Conservation (phyloP, 2,797 vertebrate genomes). For the Champsocephalus gunnari region DNA sequence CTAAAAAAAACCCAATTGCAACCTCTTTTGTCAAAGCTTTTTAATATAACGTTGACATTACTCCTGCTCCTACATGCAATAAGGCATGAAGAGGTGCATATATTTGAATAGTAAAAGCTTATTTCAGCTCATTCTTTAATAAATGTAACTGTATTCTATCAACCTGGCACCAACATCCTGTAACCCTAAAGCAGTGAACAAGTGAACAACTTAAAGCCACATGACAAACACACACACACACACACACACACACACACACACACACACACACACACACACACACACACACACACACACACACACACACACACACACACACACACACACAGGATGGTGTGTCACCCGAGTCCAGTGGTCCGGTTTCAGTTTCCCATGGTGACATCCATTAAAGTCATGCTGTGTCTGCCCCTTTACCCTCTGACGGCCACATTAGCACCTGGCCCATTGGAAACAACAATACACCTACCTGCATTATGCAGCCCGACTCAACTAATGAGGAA, state of each 20-base stretch:
- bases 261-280: no score
- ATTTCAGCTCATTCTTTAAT: neutral
- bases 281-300: no score
- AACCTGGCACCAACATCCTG: neutral
- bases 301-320: constrained; percentile 29
- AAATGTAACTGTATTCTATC: neutral
- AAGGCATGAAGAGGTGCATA: neutral
- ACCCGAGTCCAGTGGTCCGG: constrained; percentile 69
- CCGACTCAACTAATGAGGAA: constrained; percentile 80
- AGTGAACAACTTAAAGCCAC: constrained; percentile 28
- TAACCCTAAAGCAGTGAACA: neutral
- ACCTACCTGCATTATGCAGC: constrained; percentile 83
- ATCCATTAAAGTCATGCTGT: constrained; percentile 86
- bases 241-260: no score
- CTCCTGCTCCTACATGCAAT: neutral
- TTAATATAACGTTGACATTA: neutral
- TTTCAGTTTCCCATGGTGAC: constrained; percentile 83
- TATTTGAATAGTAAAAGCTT: constrained; percentile 18
- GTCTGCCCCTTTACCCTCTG: constrained; percentile 69
- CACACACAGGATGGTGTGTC: constrained; percentile 47
- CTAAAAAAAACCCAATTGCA: neutral
- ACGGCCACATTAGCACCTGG: constrained; percentile 85
- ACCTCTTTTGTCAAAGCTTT: no score
- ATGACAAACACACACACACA: no score
- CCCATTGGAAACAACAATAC: constrained; percentile 81